Evolutionary conservation across 1,140 invertebrate genomes (phyloP).

Genomic region (Drosophila rhopaloa): DNA sequence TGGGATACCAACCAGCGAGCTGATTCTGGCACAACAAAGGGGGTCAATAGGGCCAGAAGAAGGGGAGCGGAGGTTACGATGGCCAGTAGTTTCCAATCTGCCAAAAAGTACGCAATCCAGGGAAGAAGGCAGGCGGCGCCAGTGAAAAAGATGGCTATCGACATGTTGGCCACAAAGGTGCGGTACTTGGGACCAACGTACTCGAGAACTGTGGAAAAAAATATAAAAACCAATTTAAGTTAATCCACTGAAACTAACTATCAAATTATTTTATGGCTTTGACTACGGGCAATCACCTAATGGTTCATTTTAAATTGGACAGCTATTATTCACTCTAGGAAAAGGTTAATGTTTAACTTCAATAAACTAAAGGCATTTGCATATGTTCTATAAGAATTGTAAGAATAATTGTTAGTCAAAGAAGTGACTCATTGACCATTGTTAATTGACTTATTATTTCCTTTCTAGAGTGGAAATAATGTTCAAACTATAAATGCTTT

Average conservation of each 20-base stretch:
- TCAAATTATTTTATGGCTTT: neutral
- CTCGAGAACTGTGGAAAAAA: conserved; percentile 89
- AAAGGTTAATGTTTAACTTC: neutral
- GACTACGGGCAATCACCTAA: neutral
- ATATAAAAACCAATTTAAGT: neutral
- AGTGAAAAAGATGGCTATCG: conserved; percentile 95
- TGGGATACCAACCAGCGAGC: conserved; percentile 93
- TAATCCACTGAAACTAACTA: neutral
- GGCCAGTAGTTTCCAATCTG: conserved; percentile 91
- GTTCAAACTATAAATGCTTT: no score
- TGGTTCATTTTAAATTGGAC: neutral
- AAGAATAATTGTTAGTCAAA: neutral
- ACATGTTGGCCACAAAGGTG: conserved; percentile 95
- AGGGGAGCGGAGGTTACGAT: conserved; percentile 91
- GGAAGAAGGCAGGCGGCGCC: conserved; percentile 91
- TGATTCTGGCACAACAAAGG: conserved; percentile 92
- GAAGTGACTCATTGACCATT: neutral
- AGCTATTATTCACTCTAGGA: neutral
- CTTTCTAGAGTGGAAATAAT: neutral
- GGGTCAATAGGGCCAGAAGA: conserved; percentile 88
- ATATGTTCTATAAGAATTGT: neutral
- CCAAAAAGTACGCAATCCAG: conserved; percentile 92
- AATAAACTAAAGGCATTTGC: no score
- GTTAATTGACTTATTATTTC: neutral
- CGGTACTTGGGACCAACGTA: conserved; percentile 95